These are phyloP conservation scores for Mimumesa dahlbomi DNA, from an alignment of 2,888 invertebrate species.

Conservation along the genomic window DNA sequence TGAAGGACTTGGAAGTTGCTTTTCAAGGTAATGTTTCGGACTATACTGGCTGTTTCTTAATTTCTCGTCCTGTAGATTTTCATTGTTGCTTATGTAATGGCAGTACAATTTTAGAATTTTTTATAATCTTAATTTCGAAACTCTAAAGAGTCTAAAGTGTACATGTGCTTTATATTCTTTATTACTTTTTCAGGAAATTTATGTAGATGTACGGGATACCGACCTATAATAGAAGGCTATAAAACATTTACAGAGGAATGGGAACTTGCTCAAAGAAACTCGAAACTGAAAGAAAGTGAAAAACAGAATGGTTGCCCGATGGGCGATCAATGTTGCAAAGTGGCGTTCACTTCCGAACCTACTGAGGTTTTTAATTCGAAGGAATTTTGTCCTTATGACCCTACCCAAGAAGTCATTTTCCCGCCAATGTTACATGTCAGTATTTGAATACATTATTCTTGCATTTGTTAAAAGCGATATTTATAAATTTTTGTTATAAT, in stretches of 20 bases:
- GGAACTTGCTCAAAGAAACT: constrained; percentile 81
- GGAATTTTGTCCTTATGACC: constrained; percentile 87
- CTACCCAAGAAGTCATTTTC: constrained; percentile 94
- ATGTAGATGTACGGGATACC: constrained; percentile 96
- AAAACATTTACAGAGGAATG: constrained; percentile 91
- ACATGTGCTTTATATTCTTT: background rate
- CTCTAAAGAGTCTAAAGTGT: too few species aligned
- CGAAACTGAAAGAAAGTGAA: constrained; percentile 47
- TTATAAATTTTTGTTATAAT: too few species aligned
- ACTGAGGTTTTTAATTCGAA: constrained; percentile 82
- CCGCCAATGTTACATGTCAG: constrained; percentile 90
- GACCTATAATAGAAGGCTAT: constrained; percentile 95
- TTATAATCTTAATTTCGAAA: too few species aligned
- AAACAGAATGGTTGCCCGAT: constrained; percentile 81
- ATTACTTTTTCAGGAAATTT: constrained; percentile 83
- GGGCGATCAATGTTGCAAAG: constrained; percentile 86
- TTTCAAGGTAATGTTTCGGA: constrained; percentile 91
- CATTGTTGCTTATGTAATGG: too few species aligned
- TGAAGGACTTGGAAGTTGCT: constrained; percentile 89
- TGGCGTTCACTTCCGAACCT: constrained; percentile 72
- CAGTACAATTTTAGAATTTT: too few species aligned
- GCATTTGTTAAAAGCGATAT: too few species aligned
- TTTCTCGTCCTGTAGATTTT: too few species aligned
- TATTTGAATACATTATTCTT: too few species aligned
- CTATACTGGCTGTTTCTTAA: too few species aligned